A percentile compares a stretch with the other conserved stretches of the same genome.
These are phyloP conservation scores for Stegophylla sp. DNA, from an alignment of 2,888 invertebrate genomes.

Conservation along the genomic window DNA sequence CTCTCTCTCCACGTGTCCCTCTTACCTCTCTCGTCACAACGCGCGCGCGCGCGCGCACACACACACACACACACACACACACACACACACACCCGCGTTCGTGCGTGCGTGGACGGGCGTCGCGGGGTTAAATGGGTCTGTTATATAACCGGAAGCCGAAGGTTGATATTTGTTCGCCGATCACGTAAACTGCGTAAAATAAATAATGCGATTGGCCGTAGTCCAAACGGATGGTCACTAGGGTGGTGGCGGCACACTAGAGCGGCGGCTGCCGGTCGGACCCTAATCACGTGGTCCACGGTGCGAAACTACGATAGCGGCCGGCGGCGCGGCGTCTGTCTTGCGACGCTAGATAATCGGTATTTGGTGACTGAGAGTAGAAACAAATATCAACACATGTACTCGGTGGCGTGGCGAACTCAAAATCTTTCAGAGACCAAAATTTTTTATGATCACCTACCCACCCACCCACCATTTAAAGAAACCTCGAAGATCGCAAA, in stretches of 20 bases:
- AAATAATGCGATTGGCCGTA: constrained; percentile 52
- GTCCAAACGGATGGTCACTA: constrained; percentile 13
- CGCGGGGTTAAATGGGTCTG: constrained; percentile 41
- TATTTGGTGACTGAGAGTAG: neutral
- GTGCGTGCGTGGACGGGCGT: neutral
- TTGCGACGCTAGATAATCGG: neutral
- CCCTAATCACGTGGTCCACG: constrained; percentile 38
- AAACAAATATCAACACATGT: too few relatives aligned
- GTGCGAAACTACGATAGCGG: constrained; percentile 32
- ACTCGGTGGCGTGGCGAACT: too few relatives aligned
- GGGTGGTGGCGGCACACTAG: neutral
- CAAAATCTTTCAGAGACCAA: too few relatives aligned
- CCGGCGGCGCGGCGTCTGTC: neutral
- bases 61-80: neutral
- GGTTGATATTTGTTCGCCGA: constrained; percentile 54
- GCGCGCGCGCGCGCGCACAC: neutral
- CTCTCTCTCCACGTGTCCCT: neutral
- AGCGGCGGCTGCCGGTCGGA: constrained; percentile 28
- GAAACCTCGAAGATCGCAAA: too few relatives aligned
- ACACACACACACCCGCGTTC: too few relatives aligned
- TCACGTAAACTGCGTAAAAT: constrained; percentile 54
- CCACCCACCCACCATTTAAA: too few relatives aligned
- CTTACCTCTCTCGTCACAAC: neutral
- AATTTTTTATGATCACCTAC: too few relatives aligned
- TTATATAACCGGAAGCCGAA: constrained; percentile 38